Conservation (phyloP, 2,888 invertebrate genomes). For the Alsophila aescularia region DNA sequence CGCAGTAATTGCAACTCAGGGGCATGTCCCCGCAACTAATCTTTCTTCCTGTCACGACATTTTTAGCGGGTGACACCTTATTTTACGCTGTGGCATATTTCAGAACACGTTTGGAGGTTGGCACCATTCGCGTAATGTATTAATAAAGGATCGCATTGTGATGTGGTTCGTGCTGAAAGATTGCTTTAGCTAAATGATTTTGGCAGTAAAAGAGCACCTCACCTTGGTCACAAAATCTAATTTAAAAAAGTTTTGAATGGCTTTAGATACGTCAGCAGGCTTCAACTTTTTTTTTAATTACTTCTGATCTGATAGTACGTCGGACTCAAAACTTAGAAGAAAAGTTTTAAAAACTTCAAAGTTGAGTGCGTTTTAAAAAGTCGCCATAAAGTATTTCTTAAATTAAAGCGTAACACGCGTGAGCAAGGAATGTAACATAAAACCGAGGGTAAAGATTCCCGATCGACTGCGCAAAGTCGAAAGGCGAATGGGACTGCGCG, state of each 20-base stretch:
- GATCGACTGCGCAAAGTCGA: slow-evolving; percentile 58
- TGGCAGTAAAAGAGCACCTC: background rate
- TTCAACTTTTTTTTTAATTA: too few relatives aligned
- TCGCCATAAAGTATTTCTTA: slow-evolving; percentile 16
- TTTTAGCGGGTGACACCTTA: slow-evolving; percentile 69
- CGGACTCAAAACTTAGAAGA: too few relatives aligned
- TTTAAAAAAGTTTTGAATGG: too few relatives aligned
- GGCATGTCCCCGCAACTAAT: slow-evolving; percentile 61
- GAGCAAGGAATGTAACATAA: slow-evolving; percentile 53
- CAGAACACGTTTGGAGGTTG: slow-evolving; percentile 44
- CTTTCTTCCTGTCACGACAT: slow-evolving; percentile 57
- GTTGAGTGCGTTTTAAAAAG: background rate
- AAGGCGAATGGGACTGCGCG: slow-evolving; percentile 43
- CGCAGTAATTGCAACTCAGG: slow-evolving; percentile 57
- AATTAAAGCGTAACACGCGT: slow-evolving; percentile 40
- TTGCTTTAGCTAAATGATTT: background rate
- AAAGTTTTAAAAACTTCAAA: background rate
- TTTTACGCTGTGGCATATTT: slow-evolving; percentile 62
- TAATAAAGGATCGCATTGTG: slow-evolving; percentile 19
- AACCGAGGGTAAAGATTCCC: slow-evolving; percentile 57
- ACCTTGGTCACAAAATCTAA: background rate
- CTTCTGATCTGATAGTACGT: too few relatives aligned
- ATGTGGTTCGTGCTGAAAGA: slow-evolving; percentile 3
- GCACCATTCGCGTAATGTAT: slow-evolving; percentile 27
- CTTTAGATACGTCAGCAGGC: too few relatives aligned